phyloP scores from a whole-genome alignment of 2,888 invertebrate genomes.

The Apodemia duryi region DNA sequence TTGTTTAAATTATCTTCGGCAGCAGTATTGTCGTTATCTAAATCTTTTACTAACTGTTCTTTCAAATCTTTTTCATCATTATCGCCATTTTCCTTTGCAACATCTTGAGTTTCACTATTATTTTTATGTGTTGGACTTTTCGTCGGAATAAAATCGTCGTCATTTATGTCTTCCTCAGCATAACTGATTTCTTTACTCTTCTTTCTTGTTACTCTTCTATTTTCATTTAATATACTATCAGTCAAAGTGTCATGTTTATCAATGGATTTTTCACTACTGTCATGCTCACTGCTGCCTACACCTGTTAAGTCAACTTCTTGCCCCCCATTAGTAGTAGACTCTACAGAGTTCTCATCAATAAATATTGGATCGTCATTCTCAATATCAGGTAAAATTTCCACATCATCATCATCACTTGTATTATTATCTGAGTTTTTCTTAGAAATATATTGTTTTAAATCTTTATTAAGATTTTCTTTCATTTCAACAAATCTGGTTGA shows the following conservation, averaged over 20 bases:
- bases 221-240: conserved; percentile 2
- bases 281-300: conserved; percentile 67
- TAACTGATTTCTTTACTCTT: background rate
- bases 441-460: conserved; percentile 70
- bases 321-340: conserved; percentile 47
- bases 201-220: conserved; percentile 17
- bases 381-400: conserved; percentile 58
- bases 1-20: conserved; percentile 19
- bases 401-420: conserved; percentile 60
- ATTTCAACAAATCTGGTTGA: conserved; percentile 76
- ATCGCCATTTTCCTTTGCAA: background rate
- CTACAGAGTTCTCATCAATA: conserved; percentile 73
- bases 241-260: conserved; percentile 23
- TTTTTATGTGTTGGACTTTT: background rate
- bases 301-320: conserved; percentile 64
- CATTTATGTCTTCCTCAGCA: conserved; percentile 17
- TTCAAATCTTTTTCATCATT: conserved; percentile 4
- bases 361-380: conserved; percentile 70
- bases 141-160: background rate
- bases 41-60: conserved; percentile 13
- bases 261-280: conserved; percentile 55
- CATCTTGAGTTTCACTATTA: background rate
- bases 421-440: conserved; percentile 44
- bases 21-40: conserved; percentile 12
- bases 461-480: conserved; percentile 73